These are phyloP conservation scores for Lasioglossum malachurum DNA, from an alignment of 2,888 invertebrate genomes.

Conservation along the genomic window DNA sequence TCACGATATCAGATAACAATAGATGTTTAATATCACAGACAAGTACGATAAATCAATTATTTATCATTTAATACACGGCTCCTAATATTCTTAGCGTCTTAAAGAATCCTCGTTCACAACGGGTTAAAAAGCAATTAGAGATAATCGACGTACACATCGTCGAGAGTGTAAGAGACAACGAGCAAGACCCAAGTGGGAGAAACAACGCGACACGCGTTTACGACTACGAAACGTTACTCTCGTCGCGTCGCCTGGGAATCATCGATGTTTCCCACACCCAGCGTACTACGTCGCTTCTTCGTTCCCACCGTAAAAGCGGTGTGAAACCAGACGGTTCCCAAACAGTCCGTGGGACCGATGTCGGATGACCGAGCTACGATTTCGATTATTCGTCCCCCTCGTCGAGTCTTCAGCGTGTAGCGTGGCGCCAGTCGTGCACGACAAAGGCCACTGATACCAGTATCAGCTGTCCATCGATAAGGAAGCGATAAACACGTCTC, in stretches of 20 bases:
- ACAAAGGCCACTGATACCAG: neutral
- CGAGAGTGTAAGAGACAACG: neutral
- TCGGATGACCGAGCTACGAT: conserved; percentile 18
- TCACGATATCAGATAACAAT: neutral
- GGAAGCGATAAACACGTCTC: neutral
- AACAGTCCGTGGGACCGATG: conserved; percentile 60
- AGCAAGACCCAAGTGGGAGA: conserved; percentile 9
- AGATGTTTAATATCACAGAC: neutral
- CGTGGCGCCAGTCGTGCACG: neutral
- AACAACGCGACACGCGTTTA: conserved; percentile 52
- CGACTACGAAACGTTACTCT: conserved; percentile 48
- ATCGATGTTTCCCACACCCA: conserved; percentile 76
- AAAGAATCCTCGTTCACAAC: neutral
- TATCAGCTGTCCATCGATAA: neutral
- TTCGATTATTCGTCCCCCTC: conserved; percentile 23
- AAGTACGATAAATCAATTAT: neutral
- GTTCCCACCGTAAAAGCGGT: conserved; percentile 67
- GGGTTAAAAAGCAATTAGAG: neutral
- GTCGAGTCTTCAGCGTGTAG: neutral
- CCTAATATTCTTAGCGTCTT: neutral
- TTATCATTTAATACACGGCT: neutral
- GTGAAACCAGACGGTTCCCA: conserved; percentile 66
- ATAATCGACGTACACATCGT: neutral
- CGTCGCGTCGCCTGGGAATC: conserved; percentile 75
- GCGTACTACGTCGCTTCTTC: conserved; percentile 44